Evolutionary conservation across 2,113 vertebrate genomes (phyloP).

Genomic region (Glaucidium brasilianum): DNA sequence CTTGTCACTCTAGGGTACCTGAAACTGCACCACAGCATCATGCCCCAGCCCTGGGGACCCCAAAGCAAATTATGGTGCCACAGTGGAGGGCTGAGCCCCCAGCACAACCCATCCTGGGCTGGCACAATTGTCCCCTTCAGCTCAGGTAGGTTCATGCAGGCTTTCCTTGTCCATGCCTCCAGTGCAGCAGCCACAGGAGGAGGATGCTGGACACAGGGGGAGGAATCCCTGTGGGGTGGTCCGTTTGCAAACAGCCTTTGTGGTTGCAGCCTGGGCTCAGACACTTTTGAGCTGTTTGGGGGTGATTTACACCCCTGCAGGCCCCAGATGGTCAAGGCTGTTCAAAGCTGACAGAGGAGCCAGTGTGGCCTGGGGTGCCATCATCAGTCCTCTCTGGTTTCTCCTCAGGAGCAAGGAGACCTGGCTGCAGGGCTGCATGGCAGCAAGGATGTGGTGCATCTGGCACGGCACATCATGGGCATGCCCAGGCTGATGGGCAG

Average conservation of each 20-base stretch:
- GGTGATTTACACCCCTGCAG: neutral
- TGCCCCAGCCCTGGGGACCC: neutral
- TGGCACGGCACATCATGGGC: neutral
- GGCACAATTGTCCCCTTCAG: accelerated
- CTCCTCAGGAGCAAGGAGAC: neutral
- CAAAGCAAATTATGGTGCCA: neutral
- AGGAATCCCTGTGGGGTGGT: neutral
- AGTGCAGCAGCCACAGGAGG: neutral
- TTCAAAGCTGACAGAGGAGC: neutral
- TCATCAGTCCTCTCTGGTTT: neutral
- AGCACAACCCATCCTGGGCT: neutral
- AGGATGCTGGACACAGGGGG: neutral
- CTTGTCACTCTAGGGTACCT: neutral
- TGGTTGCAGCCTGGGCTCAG: neutral
- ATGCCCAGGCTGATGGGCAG: neutral
- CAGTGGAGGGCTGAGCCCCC: neutral
- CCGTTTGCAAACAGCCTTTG: neutral
- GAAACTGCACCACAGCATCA: neutral
- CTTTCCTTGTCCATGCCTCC: accelerated
- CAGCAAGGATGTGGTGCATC: accelerated
- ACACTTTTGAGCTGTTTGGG: neutral
- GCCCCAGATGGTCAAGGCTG: accelerated
- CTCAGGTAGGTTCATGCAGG: accelerated
- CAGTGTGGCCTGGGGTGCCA: accelerated
- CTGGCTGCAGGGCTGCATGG: accelerated